These are phyloP conservation scores for Pelodiscus sinensis DNA, from an alignment of 2,113 vertebrate genomes.

Conservation along the genomic window DNA sequence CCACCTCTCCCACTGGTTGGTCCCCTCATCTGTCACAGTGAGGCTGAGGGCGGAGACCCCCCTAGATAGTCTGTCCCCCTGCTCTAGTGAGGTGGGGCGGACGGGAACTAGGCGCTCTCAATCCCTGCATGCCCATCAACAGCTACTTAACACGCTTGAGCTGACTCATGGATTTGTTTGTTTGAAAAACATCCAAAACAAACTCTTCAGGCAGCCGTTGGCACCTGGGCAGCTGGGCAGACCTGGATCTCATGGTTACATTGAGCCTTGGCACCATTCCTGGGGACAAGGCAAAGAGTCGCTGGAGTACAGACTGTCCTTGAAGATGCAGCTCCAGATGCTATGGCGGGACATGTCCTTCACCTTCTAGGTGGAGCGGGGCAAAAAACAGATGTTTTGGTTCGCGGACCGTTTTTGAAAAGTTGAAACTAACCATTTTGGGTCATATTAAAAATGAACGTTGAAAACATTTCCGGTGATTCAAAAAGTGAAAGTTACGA, in stretches of 20 bases:
- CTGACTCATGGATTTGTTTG: background rate
- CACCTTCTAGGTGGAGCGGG: background rate
- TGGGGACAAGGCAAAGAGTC: background rate
- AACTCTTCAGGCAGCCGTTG: background rate
- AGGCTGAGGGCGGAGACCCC: background rate
- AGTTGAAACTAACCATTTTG: background rate
- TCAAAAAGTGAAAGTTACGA: too few relatives aligned
- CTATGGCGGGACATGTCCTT: background rate
- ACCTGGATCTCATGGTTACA: background rate
- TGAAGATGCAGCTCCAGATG: background rate
- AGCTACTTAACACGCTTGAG: background rate
- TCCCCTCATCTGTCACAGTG: background rate
- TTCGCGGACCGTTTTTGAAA: too few relatives aligned
- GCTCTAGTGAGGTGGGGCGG: background rate
- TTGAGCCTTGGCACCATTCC: background rate
- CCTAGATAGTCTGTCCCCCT: background rate
- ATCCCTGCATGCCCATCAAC: background rate
- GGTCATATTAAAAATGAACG: background rate
- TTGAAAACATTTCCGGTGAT: too few relatives aligned
- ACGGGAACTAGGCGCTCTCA: background rate
- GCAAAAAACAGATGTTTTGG: background rate
- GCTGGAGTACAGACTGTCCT: background rate
- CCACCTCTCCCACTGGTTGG: background rate
- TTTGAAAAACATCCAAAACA: background rate
- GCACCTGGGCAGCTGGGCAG: background rate